Conservation (phyloP, 2,113 vertebrate species). For the Hemicordylus capensis region DNA sequence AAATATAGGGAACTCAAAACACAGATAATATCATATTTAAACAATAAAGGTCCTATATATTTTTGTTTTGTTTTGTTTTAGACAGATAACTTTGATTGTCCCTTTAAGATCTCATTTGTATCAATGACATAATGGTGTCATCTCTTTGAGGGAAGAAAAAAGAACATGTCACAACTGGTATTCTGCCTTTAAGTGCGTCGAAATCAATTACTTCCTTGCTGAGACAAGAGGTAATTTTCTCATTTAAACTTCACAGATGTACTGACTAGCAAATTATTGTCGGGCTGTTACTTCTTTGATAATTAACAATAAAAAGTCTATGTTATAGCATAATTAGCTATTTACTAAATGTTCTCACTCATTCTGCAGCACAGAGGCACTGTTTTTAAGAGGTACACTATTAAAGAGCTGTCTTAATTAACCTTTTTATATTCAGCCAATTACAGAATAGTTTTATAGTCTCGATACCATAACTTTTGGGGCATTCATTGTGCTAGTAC, state of each 20-base stretch:
- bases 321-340: conserved; percentile 67
- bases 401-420: conserved; percentile 67
- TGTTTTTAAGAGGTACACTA: conserved; percentile 50
- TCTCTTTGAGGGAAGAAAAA: conserved; percentile 54
- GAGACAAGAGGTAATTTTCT: conserved; percentile 71
- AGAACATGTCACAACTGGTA: conserved; percentile 46
- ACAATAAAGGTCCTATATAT: not conserved
- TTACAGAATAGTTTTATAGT: conserved; percentile 39
- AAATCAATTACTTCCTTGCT: conserved; percentile 71
- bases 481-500: not conserved
- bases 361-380: conserved; percentile 33
- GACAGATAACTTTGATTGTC: conserved; percentile 34
- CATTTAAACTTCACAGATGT: conserved; percentile 66
- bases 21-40: conserved; percentile 7
- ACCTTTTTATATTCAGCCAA: conserved; percentile 54
- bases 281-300: conserved; percentile 67
- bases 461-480: conserved; percentile 37
- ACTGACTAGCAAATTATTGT: conserved; percentile 65
- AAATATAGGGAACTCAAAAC: not conserved
- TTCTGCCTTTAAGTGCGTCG: conserved; percentile 60
- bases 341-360: conserved; percentile 64
- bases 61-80: no score
- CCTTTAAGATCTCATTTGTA: conserved; percentile 65
- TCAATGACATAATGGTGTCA: conserved; percentile 62
- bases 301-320: conserved; percentile 69